These are phyloP conservation scores for Crenuchus spilurus DNA, from an alignment of 2,797 vertebrate species.

Conservation along the genomic window DNA sequence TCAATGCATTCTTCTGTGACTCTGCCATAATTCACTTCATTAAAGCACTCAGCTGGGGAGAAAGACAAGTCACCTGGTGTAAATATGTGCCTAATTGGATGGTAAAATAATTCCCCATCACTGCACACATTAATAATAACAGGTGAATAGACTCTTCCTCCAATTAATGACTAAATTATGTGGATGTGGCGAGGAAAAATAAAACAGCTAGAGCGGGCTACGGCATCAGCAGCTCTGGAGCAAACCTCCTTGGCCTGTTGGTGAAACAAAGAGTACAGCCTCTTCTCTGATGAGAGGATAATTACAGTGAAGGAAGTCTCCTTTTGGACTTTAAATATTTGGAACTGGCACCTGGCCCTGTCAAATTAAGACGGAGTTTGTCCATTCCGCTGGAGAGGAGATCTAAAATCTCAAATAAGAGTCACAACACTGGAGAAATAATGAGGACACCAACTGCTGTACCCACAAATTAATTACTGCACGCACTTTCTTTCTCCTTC, in stretches of 20 bases:
- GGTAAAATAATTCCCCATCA: slow-evolving; percentile 47
- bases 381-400: slow-evolving; percentile 23
- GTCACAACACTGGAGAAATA: slow-evolving; percentile 28
- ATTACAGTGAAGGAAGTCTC: slow-evolving; percentile 28
- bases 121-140: slow-evolving; percentile 44
- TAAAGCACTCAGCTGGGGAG: slow-evolving; percentile 24
- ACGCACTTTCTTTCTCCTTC: background rate
- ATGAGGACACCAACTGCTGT: slow-evolving; percentile 50
- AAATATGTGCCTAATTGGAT: slow-evolving; percentile 54
- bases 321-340: slow-evolving; percentile 46
- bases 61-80: slow-evolving; percentile 42
- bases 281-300: slow-evolving; percentile 29
- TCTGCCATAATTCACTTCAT: slow-evolving; percentile 43
- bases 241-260: background rate
- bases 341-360: slow-evolving; percentile 40
- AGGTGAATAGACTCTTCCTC: slow-evolving; percentile 43
- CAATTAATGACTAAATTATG: slow-evolving; percentile 49
- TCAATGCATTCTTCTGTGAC: slow-evolving; percentile 3
- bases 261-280: background rate
- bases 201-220: background rate
- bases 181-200: background rate
- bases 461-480: slow-evolving; percentile 51
- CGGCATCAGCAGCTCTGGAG: slow-evolving; percentile 14
- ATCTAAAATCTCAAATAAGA: slow-evolving; percentile 40
- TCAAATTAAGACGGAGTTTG: slow-evolving; percentile 42